phyloP scores from a whole-genome alignment of 2,113 vertebrate species.

The Riparia riparia region DNA sequence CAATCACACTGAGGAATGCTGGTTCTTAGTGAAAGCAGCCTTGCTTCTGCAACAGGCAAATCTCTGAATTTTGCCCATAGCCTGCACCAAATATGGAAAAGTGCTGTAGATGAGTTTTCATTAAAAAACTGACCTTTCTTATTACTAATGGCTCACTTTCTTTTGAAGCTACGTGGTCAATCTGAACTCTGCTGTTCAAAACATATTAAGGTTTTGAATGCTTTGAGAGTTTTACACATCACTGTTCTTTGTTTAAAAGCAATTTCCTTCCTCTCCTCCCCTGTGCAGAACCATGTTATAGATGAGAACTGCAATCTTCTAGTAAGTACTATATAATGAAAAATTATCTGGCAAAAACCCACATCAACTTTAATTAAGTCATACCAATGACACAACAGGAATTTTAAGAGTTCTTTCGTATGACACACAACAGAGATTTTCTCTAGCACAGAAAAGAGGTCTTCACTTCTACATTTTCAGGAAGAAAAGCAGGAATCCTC shows the following conservation, averaged over 20 bases:
- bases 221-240: neutral
- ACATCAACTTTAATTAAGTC: neutral
- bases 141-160: neutral
- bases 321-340: neutral
- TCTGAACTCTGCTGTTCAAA: neutral
- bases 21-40: neutral
- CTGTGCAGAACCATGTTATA: neutral
- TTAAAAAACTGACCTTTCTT: neutral
- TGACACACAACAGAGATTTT: neutral
- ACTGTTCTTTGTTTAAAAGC: neutral
- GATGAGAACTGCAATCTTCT: neutral
- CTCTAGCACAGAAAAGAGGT: neutral
- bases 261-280: neutral
- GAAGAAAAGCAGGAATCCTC: neutral
- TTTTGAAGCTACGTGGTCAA: neutral
- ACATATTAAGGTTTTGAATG: neutral
- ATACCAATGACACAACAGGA: neutral
- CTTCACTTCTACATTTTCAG: neutral
- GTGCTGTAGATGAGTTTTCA: neutral
- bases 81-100: neutral
- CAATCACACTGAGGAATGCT: neutral
- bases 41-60: neutral
- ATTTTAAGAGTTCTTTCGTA: neutral
- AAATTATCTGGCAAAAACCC: neutral
- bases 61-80: neutral